Conservation (phyloP, 2,888 invertebrate species). For the Spodoptera picta region DNA sequence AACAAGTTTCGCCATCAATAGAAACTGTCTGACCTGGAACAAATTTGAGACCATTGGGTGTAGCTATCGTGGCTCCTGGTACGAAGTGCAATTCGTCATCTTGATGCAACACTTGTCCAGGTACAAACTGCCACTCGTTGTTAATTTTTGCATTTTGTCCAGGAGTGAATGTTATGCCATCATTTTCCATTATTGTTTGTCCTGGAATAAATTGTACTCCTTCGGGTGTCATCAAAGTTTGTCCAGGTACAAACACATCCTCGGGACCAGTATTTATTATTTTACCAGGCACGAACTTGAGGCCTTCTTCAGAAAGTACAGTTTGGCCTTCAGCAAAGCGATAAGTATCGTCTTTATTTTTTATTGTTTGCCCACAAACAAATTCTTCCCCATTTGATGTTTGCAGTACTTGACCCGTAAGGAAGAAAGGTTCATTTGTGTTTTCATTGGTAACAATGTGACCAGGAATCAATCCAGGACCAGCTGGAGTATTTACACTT, state of each 20-base stretch:
- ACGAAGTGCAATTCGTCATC: constrained; percentile 89
- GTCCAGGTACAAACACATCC: constrained; percentile 89
- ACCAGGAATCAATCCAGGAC: constrained; percentile 92
- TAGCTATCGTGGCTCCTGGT: constrained; percentile 90
- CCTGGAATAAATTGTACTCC: constrained; percentile 91
- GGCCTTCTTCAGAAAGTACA: constrained; percentile 89
- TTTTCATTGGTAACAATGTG: constrained; percentile 90
- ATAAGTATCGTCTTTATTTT: constrained; percentile 85
- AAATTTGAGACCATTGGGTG: constrained; percentile 90
- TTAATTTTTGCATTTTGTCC: constrained; percentile 89
- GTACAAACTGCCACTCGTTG: constrained; percentile 90
- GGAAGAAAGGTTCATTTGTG: constrained; percentile 90
- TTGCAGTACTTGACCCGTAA: constrained; percentile 91
- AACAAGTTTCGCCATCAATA: constrained; percentile 85
- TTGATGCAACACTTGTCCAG: constrained; percentile 89
- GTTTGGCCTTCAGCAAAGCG: constrained; percentile 90
- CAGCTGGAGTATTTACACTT: constrained; percentile 91
- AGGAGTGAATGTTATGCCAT: constrained; percentile 88
- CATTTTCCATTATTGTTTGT: constrained; percentile 87
- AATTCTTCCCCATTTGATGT: constrained; percentile 89
- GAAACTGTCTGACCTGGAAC: constrained; percentile 90
- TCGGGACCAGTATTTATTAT: constrained; percentile 82
- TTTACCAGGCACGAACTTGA: constrained; percentile 90
- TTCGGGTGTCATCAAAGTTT: constrained; percentile 88
- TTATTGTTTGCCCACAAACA: constrained; percentile 90